A percentile compares a stretch with the other conserved stretches of the same genome.
Evolutionary conservation across 1,140 invertebrate species (phyloP).

Genomic region (Pseudoatta argentina): DNA sequence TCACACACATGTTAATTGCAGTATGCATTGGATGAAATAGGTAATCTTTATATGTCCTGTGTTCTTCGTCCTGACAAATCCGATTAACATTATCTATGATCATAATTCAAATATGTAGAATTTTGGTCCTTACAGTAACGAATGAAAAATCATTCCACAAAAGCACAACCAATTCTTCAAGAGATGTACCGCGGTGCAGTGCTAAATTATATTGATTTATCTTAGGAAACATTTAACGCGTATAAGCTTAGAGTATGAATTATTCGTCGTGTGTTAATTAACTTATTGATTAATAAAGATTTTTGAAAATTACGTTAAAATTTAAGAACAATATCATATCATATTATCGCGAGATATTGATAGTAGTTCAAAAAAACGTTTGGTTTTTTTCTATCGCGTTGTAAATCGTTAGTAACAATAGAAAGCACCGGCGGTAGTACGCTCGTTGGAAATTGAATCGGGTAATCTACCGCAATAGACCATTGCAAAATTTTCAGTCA

Average conservation of each 20-base stretch:
- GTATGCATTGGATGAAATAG: conserved; percentile 82
- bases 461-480: not conserved
- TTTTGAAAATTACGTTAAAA: not conserved
- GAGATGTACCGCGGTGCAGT: conserved; percentile 10
- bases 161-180: conserved; percentile 34
- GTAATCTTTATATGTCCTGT: conserved; percentile 81
- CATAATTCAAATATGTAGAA: conserved; percentile 45
- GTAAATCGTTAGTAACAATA: conserved; percentile 4
- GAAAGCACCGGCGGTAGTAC: not conserved
- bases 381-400: not conserved
- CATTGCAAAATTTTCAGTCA: conserved; percentile 9
- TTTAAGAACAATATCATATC: not conserved
- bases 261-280: not conserved
- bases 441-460: not conserved
- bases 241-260: not conserved
- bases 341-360: not conserved
- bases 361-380: not conserved
- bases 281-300: not conserved
- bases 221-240: not conserved
- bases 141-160: conserved; percentile 22
- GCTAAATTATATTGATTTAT: not conserved
- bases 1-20: conserved; percentile 80
- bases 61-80: conserved; percentile 49
- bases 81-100: conserved; percentile 19
- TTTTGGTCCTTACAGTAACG: conserved; percentile 31